Base-by-base conservation (phyloP, 1,140 invertebrate genomes). In the Eupristina koningsbergeri region DNA sequence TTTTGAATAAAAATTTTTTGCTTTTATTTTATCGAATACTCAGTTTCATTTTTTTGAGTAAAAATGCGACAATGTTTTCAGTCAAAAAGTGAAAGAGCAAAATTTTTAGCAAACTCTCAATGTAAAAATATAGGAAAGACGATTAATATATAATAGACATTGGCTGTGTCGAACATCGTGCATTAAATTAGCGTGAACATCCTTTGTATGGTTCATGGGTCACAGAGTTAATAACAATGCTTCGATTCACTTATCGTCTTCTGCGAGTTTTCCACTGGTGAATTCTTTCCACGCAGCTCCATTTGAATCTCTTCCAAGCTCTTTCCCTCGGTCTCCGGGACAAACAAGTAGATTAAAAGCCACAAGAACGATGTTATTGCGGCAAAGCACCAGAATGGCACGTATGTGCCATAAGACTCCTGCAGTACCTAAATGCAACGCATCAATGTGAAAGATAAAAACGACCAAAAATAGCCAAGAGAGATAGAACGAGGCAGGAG, bases 251-350 rank as follows among this genome's bases (percentile, higher is more conserved):
- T 85, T 78, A 86, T 73, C 50, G 41, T 74, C n/a, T 0, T 29
- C 39, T 47, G 58, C 36, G 81, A n/a, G n/a, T n/a, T 71, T 63
- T 86, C 67, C 39, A 17, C 58, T 71, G 64, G 15, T 84, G 76
- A 78, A 34, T 85, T 69, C 58, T 89, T 86, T 71, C 84, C 81
- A 64, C 85, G 84, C n/a, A 92, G 84, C 85, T 91, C 89, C 71
- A 89, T 85, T 80, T 93, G 89, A 87, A 95, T 93, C 88, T 95
- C 93, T 85, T 95, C 94, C 83, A 95, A 89, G 53, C 88, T 93
- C 86, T 93, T 94, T n/a, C 94, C 94, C 88, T 95, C 95, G 7
- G 95, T 95, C 89, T 95, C 95, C 5, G 94, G 94, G 45, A 96
- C 91, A 83, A 93, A 93, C 71, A 94, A 89, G 83, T 92, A 94